Percentiles rank a stretch among this genome's conserved stretches.
These are phyloP conservation scores for Drosophila kanekoi DNA, from an alignment of 2,888 invertebrate species.

Conservation along the genomic window DNA sequence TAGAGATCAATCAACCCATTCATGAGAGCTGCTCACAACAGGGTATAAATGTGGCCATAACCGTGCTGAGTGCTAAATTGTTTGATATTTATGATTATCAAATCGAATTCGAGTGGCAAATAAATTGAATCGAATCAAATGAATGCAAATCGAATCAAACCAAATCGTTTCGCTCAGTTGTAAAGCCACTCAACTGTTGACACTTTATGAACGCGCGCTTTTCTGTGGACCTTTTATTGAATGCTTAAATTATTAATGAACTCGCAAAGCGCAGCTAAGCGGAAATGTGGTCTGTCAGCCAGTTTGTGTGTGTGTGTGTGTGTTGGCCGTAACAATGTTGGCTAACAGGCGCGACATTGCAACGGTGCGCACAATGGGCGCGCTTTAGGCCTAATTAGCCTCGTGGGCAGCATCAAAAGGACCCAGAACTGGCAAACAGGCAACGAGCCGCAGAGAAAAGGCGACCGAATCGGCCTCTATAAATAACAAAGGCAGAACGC, in stretches of 20 bases:
- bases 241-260: conserved; percentile 64
- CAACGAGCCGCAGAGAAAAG: conserved; percentile 22
- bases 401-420: conserved; percentile 64
- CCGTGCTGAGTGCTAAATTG: conserved; percentile 20
- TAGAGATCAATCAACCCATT: background rate
- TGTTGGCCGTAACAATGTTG: conserved; percentile 50
- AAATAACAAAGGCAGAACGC: conserved; percentile 66
- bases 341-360: conserved; percentile 46
- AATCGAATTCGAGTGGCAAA: conserved; percentile 12
- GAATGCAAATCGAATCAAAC: conserved; percentile 11
- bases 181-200: conserved; percentile 36
- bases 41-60: conserved; percentile 10
- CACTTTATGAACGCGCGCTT: conserved; percentile 22
- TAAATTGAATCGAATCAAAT: conserved; percentile 12
- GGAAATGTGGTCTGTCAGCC: conserved; percentile 27
- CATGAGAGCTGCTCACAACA: background rate
- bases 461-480: conserved; percentile 35
- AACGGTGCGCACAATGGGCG: conserved; percentile 62
- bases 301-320: background rate
- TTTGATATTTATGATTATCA: conserved; percentile 39
- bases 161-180: background rate
- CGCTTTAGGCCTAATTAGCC: conserved; percentile 78
- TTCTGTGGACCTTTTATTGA: conserved; percentile 17
- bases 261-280: conserved; percentile 42
- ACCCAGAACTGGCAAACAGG: conserved; percentile 15